Base-by-base conservation (phyloP, 2,113 vertebrate genomes). In the Equus quagga region DNA sequence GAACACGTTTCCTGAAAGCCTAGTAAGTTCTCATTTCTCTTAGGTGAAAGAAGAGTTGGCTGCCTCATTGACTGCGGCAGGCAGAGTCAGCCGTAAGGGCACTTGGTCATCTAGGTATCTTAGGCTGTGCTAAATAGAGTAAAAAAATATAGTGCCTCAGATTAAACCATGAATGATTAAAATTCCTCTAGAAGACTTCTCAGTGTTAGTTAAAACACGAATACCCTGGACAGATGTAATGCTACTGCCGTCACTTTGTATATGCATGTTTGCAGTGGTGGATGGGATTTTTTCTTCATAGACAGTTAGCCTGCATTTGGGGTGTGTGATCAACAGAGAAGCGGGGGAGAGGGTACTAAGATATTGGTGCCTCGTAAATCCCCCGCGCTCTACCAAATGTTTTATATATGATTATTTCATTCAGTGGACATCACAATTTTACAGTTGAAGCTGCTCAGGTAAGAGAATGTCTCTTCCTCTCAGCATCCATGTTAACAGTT, bases 141-240 rank as follows among this genome's bases (percentile, higher is more conserved):
- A 7, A 85, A 36, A 62, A 81, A 85, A 54, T 49, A 70, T 6
- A 64, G 15, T 58, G 13, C 19, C 8, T 94, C 13, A 82, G 21
- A 87, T 83, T 78, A 93, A 31, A 94, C 6, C 21, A 76, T 62
- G 79, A 70, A 49, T 26, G 70, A 85, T 81, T 85, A 80, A 84
- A 89, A 89, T 90, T 98, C 96, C 0, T 98, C 96, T 56, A 99
- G 97, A 98, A 98, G 91, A 56, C 9, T 18, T 75, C 62, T 95
- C 28, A 75, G 4, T 83, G 44, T 56, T 95, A 89, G 28, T 82
- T 90, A 80, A 95, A 65, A 81, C 91, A 86, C 11, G 58, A 91
- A 64, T 62, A 83, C 5, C 31, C 26, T 80, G 10, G 17, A 60
- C 1, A 84, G 6, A 60, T 26, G 9, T 78, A 67, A 67, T 72